Evolutionary conservation across 1,140 invertebrate genomes (phyloP).

Genomic region (Sipha flava): DNA sequence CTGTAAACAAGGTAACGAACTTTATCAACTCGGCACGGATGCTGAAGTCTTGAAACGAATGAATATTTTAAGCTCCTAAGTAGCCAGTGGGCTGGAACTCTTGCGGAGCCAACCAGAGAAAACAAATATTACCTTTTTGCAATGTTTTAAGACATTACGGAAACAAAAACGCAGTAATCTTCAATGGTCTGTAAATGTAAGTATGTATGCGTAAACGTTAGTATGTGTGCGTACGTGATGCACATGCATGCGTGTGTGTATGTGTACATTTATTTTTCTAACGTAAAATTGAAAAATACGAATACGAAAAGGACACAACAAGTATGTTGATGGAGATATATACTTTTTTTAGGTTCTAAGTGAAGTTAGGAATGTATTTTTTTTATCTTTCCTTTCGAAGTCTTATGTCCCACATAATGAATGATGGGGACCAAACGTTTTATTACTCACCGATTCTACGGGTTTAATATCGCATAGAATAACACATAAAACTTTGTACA

Average conservation of each 20-base stretch:
- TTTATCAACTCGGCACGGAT: slow-evolving; percentile 9
- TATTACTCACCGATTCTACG: not conserved
- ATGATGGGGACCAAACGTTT: not conserved
- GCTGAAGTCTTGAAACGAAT: not conserved
- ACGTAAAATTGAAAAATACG: no score
- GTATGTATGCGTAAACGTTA: no score
- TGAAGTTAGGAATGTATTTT: no score
- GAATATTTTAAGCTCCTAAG: slow-evolving; percentile 1
- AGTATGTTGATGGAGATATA: no score
- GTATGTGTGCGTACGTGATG: no score
- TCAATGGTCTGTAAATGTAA: no score
- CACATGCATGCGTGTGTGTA: no score
- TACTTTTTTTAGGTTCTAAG: no score
- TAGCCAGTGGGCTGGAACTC: slow-evolving; percentile 10
- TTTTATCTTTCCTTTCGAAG: no score
- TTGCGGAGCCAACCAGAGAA: not conserved
- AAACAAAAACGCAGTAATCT: not conserved
- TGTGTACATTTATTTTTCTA: no score
- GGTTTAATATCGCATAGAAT: not conserved
- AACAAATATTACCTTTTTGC: not conserved
- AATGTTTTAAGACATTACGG: not conserved
- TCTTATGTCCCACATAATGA: no score
- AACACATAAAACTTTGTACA: not conserved
- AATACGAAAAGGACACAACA: no score
- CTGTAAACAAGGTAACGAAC: slow-evolving; percentile 11